Base-by-base conservation (phyloP, 2,797 vertebrate species). In the Loris lydekkerianus region DNA sequence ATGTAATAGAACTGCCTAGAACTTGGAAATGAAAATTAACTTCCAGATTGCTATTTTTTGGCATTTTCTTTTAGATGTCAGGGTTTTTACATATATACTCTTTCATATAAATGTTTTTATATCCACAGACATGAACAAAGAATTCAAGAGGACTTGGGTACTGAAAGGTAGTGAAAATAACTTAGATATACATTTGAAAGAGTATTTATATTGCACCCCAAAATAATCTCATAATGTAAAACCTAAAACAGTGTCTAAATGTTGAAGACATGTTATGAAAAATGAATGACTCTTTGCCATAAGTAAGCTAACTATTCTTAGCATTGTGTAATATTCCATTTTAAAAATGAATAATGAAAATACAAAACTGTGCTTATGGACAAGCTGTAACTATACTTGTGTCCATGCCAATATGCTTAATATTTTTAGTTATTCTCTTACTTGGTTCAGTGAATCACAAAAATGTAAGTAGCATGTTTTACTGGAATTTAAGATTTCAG, bases 121-220 rank as follows among this genome's bases (percentile, higher is more conserved):
- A 85, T 84, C 90, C 43, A 90, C 61, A 80, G 61, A 92, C 34
- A 37, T 92, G 61, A 86, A 81, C 90, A 86, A 95, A 73, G 65
- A 75, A 87, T 93, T 93, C 86, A 84, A 17, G 93, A 92, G 46
- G 61, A 72, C 63, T 92, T 92, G 56, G 31, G 67, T 72, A 86
- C 53, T 78, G 27, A 95, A 76, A 83, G 60, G 53, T 88, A 80
- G 91, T 91, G 53, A 87, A 92, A 93, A 85, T 83, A 93, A 49
- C 21, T 85, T 88, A 86, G 65, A 29, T 73, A 31, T 31, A 78
- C 58, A 78, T 13, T 89, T 94, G 18, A 76, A 85, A 60, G 23
- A 76, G 25, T 27, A 75, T 88, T 91, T 92, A 60, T 75, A 34
- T 40, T 86, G 65, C 86, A 49, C 21, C 17, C 7, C 73, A 40